phyloP scores from a whole-genome alignment of 2,797 vertebrate species.

The Eulemur mongoz region DNA sequence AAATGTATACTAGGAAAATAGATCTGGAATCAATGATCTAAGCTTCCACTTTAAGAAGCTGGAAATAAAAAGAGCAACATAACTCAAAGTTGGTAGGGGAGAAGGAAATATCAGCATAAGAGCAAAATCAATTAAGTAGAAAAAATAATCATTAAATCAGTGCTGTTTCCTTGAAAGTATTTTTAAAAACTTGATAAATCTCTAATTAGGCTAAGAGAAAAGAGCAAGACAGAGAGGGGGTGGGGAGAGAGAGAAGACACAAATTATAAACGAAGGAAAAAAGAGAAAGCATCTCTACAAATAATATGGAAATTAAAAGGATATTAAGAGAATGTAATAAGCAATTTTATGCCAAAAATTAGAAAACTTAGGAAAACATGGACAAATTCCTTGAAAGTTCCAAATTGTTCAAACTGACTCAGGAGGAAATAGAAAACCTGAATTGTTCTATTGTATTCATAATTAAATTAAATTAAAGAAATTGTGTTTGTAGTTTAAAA shows the following conservation, averaged over 20 bases:
- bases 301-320: background rate
- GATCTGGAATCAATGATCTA: background rate
- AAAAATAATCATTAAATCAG: background rate
- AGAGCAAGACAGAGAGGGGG: background rate
- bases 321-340: background rate
- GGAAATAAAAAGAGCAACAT: background rate
- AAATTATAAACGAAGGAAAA: background rate
- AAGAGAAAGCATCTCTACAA: too few species aligned
- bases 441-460: background rate
- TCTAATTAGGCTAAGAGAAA: background rate
- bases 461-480: too few species aligned
- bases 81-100: background rate
- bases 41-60: background rate
- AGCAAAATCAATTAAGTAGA: background rate
- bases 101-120: background rate
- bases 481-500: background rate
- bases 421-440: background rate
- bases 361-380: background rate
- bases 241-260: background rate
- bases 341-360: background rate
- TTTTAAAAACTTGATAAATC: background rate
- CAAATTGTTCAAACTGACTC: background rate
- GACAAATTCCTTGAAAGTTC: background rate
- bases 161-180: background rate
- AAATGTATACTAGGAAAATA: background rate